Conservation (phyloP, 2,113 vertebrate species). For the Bettongia penicillata region DNA sequence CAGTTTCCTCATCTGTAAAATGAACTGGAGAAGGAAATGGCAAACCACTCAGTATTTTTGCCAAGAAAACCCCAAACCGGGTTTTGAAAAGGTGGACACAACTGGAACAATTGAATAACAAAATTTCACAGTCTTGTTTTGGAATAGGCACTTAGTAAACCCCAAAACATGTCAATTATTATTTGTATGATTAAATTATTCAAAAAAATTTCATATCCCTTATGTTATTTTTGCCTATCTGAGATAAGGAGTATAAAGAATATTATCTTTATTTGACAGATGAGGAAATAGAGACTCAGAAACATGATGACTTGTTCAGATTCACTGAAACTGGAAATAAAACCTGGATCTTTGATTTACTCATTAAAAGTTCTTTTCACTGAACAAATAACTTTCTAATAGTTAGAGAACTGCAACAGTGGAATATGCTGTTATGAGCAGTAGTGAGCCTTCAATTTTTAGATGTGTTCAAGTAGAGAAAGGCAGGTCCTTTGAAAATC, state of each 20-base stretch:
- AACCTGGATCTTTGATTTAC: not conserved
- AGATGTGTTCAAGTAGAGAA: not conserved
- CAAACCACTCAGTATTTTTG: not conserved
- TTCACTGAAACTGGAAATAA: not conserved
- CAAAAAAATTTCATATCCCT: too few species aligned
- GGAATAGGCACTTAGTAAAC: too few species aligned
- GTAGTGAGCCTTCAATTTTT: not conserved
- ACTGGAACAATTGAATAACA: too few species aligned
- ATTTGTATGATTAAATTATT: too few species aligned
- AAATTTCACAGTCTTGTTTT: too few species aligned
- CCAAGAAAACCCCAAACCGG: too few species aligned
- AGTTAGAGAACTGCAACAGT: not conserved
- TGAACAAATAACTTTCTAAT: not conserved
- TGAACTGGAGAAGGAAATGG: not conserved
- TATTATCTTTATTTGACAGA: not conserved
- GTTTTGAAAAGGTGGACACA: too few species aligned
- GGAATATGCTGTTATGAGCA: not conserved
- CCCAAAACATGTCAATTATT: too few species aligned
- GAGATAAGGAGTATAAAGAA: not conserved
- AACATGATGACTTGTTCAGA: not conserved
- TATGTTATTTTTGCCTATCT: not conserved
- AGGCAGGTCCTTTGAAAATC: not conserved
- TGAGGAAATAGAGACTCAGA: not conserved
- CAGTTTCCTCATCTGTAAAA: not conserved
- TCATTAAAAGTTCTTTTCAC: not conserved